Percentiles rank a stretch among this genome's conserved stretches.
Evolutionary conservation across 2,888 invertebrate genomes (phyloP).

Genomic region (Eupithecia abbreviata): DNA sequence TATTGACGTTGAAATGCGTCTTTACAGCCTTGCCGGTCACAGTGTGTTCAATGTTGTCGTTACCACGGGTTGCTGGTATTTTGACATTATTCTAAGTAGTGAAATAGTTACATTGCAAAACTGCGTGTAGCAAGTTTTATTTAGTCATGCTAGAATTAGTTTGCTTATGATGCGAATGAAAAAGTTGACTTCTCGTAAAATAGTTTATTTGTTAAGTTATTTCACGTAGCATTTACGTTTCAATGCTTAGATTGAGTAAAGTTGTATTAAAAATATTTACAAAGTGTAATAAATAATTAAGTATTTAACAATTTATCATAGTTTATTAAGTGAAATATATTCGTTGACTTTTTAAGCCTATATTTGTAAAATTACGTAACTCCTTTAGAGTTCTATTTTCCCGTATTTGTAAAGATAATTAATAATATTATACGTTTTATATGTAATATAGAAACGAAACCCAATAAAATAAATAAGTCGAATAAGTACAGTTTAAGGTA

Average conservation of each 20-base stretch:
- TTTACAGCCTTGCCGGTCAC: neutral
- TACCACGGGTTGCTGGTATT: neutral
- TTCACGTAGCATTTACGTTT: neutral
- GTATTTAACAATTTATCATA: neutral
- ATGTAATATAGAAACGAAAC: too few species aligned
- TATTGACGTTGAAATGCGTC: too few species aligned
- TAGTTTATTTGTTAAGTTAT: neutral
- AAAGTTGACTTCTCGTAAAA: neutral
- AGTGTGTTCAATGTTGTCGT: neutral
- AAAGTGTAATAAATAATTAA: conserved; percentile 3
- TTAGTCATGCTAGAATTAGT: neutral
- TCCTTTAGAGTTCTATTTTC: neutral
- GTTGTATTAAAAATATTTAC: conserved; percentile 1
- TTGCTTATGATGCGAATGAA: neutral
- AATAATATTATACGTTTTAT: too few species aligned
- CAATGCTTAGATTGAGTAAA: neutral
- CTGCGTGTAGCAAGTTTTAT: neutral
- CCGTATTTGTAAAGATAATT: too few species aligned
- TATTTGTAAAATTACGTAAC: neutral
- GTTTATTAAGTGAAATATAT: neutral
- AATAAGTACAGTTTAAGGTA: neutral
- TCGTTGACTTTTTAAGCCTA: neutral
- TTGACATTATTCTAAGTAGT: neutral
- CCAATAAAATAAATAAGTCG: too few species aligned
- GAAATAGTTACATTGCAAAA: neutral